These are phyloP conservation scores for Tenualosa thibaudeaui DNA, from an alignment of 2,797 vertebrate genomes.

Conservation along the genomic window DNA sequence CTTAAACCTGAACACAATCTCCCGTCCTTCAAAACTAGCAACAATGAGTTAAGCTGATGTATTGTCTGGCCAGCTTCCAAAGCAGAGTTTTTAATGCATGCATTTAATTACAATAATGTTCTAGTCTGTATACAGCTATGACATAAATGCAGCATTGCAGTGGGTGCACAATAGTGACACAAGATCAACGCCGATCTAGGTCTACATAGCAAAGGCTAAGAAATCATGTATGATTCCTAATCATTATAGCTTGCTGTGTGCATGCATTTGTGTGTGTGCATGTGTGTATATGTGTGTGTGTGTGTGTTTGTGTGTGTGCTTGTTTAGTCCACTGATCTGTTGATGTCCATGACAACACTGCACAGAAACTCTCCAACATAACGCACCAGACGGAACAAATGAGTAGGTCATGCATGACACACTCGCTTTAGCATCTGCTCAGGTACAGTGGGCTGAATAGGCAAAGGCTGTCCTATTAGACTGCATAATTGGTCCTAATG, in stretches of 20 bases:
- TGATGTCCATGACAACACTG: not conserved
- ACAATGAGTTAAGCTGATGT: not conserved
- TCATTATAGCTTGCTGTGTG: not conserved
- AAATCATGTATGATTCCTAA: not conserved
- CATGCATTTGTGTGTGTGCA: not conserved
- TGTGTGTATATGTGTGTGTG: not conserved
- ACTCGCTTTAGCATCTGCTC: not conserved
- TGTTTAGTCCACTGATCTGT: not conserved
- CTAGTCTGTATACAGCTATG: not conserved
- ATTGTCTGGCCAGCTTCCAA: not conserved
- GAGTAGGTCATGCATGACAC: slow-evolving; percentile 2
- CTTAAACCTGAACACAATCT: not conserved
- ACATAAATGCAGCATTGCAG: not conserved
- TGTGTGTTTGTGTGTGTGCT: not conserved
- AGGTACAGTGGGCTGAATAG: not conserved
- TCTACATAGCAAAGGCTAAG: not conserved
- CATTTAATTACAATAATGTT: not conserved
- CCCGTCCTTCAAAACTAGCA: not conserved
- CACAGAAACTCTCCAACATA: not conserved
- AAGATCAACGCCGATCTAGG: not conserved
- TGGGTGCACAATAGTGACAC: not conserved
- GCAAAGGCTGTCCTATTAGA: not conserved
- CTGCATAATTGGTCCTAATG: not conserved
- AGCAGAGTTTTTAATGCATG: not conserved
- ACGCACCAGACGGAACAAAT: not conserved